A percentile compares a stretch with the other conserved stretches of the same genome.
Evolutionary conservation across 37 sponge, comb jelly and placozoan species (phyloP).

Genomic region (Spongilla lacustris): DNA sequence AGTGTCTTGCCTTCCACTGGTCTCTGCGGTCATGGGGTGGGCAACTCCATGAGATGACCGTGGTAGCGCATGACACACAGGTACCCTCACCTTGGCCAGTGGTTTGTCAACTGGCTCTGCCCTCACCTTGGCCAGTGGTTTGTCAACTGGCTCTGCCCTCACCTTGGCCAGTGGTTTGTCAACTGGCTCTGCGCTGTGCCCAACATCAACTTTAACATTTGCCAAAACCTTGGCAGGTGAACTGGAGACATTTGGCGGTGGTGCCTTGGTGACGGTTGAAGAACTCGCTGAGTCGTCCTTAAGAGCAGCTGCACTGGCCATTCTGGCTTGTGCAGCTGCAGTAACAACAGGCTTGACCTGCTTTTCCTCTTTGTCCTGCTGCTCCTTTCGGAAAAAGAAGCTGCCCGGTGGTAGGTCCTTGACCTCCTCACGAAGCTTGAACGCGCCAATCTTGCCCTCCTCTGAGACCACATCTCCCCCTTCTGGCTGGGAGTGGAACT

Average conservation of each 20-base stretch:
- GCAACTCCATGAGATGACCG: too few relatives aligned
- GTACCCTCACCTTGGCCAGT: too few relatives aligned
- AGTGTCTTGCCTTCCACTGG: neutral
- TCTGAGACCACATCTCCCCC: neutral
- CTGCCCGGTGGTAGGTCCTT: conserved; percentile 61
- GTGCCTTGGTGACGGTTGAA: neutral
- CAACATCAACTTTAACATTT: too few relatives aligned
- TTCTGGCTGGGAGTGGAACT: conserved; percentile 67
- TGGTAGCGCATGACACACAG: too few relatives aligned
- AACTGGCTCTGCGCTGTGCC: too few relatives aligned
- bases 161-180: too few relatives aligned
- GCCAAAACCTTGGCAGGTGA: too few relatives aligned
- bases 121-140: too few relatives aligned
- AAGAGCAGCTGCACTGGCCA: conserved; percentile 47
- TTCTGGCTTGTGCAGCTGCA: conserved; percentile 49
- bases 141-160: too few relatives aligned
- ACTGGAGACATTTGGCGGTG: too few relatives aligned
- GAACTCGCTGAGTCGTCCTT: conserved; percentile 8
- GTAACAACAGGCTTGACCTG: neutral
- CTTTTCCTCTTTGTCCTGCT: neutral
- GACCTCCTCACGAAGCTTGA: conserved; percentile 56
- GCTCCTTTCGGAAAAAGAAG: conserved; percentile 47
- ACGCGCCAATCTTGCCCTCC: conserved; percentile 53
- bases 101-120: too few relatives aligned
- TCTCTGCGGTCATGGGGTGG: too few relatives aligned